Base-by-base conservation (phyloP, 1,140 invertebrate species). In the Ceratosolen fusciceps region DNA sequence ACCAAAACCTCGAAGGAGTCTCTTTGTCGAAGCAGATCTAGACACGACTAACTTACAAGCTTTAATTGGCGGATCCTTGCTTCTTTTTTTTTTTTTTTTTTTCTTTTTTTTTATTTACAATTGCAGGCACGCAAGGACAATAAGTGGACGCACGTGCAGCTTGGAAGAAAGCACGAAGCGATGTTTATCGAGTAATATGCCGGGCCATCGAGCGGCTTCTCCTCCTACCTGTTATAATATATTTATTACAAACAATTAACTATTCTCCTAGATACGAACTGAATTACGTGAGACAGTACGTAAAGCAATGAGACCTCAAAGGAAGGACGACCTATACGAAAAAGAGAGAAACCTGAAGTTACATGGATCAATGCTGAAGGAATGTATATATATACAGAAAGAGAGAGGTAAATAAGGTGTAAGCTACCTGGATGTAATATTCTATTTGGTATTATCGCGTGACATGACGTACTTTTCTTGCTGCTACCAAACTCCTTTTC, bases 211-310 rank as follows among this genome's bases (percentile, higher is more conserved):
- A 26, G 7, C 21, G 5, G 24, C 39, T 4, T n/a, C 37, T 67
- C 14, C 19, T 21, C 81, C 83, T 84, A 83, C 82, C 80, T 71
- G 83, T 82, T 84, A 85, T 87, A 85, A 87, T 87, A 86, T 87
- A 87, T 87, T 87, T 87, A 87, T 86, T 86, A 83, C 77, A 86
- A 87, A 86, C 84, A 87, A 87, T 86, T 86, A 85, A 81, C 78
- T 76, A 83, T 79, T 87, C 84, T 76, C 65, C 26, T 16, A 16
- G 47, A 31, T 34, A n/a, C 74, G 52, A 54, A 19, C 21, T 4
- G 34, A 2, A 16, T 43, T 1, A 16, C 14, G 49, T 3, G 26
- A 37, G 16, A 10, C 3, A 5, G 2, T 16, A 47, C 2, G 29
- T 19, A n/a, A n/a, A n/a, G 37, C 12, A 2, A 24, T n/a, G 21